phyloP scores from a whole-genome alignment of 2,113 vertebrate genomes.

The Chrysemys picta region DNA sequence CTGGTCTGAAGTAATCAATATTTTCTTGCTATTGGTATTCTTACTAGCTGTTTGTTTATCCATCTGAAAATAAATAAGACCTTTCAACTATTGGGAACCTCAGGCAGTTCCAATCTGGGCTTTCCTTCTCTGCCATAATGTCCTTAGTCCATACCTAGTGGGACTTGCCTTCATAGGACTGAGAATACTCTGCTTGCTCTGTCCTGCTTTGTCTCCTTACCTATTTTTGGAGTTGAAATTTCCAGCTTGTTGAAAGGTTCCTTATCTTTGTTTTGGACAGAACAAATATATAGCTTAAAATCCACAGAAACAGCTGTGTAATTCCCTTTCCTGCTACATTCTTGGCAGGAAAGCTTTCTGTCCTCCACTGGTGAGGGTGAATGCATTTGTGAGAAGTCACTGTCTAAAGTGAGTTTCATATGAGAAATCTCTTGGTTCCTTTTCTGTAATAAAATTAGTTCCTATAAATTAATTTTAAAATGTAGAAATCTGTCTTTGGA shows the following conservation, averaged over 20 bases:
- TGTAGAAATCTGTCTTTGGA: neutral
- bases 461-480: neutral
- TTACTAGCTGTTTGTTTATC: neutral
- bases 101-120: neutral
- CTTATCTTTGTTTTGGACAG: neutral
- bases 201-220: neutral
- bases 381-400: neutral
- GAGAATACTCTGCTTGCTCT: neutral
- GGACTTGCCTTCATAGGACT: accelerated
- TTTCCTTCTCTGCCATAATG: neutral
- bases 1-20: slow-evolving; percentile 90
- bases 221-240: neutral
- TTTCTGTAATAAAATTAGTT: neutral
- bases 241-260: neutral
- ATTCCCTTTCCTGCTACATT: neutral
- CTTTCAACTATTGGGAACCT: neutral
- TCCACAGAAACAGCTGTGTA: accelerated
- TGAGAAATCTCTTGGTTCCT: neutral
- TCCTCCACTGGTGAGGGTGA: neutral
- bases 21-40: slow-evolving; percentile 3
- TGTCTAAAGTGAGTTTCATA: neutral
- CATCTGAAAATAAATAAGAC: neutral
- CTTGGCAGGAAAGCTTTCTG: neutral
- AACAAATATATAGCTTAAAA: accelerated
- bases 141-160: neutral